A percentile compares a stretch with the other conserved stretches of the same genome.
Evolutionary conservation across 2,113 vertebrate genomes (phyloP).

Genomic region (Nettapus auritus): DNA sequence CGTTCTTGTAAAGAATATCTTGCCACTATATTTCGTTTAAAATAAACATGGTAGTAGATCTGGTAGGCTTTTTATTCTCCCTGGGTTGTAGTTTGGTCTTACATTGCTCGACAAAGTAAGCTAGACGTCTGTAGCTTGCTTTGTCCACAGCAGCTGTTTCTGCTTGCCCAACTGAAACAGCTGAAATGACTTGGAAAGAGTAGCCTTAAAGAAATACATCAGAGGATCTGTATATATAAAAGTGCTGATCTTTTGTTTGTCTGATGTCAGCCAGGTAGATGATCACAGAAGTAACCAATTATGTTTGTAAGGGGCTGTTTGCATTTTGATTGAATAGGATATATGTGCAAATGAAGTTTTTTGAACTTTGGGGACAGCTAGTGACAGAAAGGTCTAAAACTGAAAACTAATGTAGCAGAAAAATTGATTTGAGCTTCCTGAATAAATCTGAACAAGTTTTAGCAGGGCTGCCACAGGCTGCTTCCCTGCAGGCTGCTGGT

Average conservation of each 20-base stretch:
- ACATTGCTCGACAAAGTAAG: not conserved
- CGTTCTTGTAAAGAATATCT: fast-evolving
- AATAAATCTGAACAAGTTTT: not conserved
- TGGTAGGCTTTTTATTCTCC: fast-evolving
- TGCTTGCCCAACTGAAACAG: not conserved
- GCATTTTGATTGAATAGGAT: not conserved
- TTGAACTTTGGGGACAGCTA: not conserved
- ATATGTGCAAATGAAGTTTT: not conserved
- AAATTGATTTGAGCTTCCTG: not conserved
- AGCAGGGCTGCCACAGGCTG: not conserved
- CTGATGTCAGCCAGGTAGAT: not conserved
- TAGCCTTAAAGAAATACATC: not conserved
- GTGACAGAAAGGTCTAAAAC: not conserved
- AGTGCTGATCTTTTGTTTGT: fast-evolving
- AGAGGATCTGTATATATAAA: fast-evolving
- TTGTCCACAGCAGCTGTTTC: fast-evolving
- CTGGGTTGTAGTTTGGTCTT: fast-evolving
- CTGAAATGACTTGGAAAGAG: not conserved
- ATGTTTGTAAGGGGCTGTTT: not conserved
- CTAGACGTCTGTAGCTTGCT: no score
- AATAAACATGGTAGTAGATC: fast-evolving
- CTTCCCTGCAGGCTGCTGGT: not conserved
- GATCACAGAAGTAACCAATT: not conserved
- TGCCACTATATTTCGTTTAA: fast-evolving
- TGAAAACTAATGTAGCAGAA: not conserved